Evolutionary conservation across 2,888 invertebrate species (phyloP).

Genomic region (Trissolcus japonicus): DNA sequence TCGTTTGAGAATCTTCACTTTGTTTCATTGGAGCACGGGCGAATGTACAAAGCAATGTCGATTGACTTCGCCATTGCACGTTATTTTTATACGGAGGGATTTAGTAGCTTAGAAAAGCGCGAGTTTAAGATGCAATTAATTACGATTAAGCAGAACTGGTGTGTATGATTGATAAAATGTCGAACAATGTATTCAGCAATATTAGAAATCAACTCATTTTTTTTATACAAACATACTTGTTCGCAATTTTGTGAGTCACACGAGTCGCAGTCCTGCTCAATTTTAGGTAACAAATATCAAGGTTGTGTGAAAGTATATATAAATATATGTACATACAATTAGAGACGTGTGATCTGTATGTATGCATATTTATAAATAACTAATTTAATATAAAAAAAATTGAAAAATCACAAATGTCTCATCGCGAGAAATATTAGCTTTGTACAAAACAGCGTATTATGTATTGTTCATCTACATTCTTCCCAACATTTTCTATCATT

Average conservation of each 20-base stretch:
- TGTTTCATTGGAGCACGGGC: conserved; percentile 75
- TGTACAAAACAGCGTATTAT: conserved; percentile 37
- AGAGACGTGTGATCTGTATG: neutral
- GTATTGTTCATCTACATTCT: conserved; percentile 21
- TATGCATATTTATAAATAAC: neutral
- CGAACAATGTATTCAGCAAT: neutral
- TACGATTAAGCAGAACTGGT: too few species aligned
- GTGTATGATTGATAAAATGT: neutral
- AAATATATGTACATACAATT: conserved; percentile 6
- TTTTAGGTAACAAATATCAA: conserved; percentile 48
- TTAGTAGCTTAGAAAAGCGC: conserved; percentile 40
- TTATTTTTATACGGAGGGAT: conserved; percentile 74
- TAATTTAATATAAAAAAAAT: neutral
- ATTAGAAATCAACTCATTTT: neutral
- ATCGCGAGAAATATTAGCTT: conserved; percentile 37
- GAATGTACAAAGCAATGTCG: conserved; percentile 76
- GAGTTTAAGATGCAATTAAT: conserved; percentile 6
- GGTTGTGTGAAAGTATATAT: conserved; percentile 65
- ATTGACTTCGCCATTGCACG: conserved; percentile 73
- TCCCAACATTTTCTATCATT: conserved; percentile 39
- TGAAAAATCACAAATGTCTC: conserved; percentile 23
- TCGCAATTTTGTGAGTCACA: neutral
- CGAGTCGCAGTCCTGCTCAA: neutral
- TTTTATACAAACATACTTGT: neutral
- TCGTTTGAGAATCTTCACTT: conserved; percentile 59